phyloP scores from a whole-genome alignment of 2,888 invertebrate genomes.

The Agrochola litura region DNA sequence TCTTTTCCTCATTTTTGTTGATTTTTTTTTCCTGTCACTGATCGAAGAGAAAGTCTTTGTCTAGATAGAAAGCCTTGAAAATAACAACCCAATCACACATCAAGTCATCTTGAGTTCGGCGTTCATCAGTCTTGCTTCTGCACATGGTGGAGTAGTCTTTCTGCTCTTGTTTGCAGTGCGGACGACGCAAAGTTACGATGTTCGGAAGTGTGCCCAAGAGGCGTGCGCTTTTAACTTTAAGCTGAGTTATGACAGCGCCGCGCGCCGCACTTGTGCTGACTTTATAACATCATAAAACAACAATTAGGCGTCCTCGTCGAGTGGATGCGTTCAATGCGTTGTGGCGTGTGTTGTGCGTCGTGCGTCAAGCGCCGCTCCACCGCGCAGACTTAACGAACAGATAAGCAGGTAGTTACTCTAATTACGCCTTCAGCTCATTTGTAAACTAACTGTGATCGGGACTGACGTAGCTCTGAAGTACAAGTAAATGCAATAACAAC shows the following conservation, averaged over 20 bases:
- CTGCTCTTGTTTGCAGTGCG: constrained; percentile 10
- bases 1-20: neutral
- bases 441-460: neutral
- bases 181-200: constrained; percentile 37
- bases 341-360: constrained; percentile 1
- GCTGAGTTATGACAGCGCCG: constrained; percentile 32
- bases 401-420: neutral
- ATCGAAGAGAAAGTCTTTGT: neutral
- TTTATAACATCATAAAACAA: constrained; percentile 45
- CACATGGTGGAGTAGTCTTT: neutral
- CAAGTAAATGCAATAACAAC: no score
- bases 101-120: neutral
- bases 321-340: constrained; percentile 1
- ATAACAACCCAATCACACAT: neutral
- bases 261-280: constrained; percentile 24
- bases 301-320: constrained; percentile 31
- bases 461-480: neutral
- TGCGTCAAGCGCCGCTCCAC: constrained; percentile 32
- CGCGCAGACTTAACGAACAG: constrained; percentile 38
- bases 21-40: neutral
- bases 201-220: constrained; percentile 42
- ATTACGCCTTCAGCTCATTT: neutral
- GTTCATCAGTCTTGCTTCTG: neutral
- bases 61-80: neutral
- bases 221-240: constrained; percentile 27